Percentiles rank a stretch among this genome's conserved stretches.
These are phyloP conservation scores for Ataeniobius toweri DNA, from an alignment of 2,797 vertebrate genomes.

Conservation along the genomic window DNA sequence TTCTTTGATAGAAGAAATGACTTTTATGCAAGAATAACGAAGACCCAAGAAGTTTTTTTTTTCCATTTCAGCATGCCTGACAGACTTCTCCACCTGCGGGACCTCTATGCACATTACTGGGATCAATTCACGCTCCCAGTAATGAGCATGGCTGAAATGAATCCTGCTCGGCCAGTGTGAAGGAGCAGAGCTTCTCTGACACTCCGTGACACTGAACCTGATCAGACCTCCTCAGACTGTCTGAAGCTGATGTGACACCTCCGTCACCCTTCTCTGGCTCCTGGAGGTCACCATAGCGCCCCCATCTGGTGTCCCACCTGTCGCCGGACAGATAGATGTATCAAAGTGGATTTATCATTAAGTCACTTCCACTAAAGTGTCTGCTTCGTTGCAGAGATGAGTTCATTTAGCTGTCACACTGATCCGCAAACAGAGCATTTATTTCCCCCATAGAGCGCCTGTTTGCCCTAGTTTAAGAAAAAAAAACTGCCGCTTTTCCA, in stretches of 20 bases:
- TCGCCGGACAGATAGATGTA: conserved; percentile 1
- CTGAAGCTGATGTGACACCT: conserved; percentile 21
- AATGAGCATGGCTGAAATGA: background rate
- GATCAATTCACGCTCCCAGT: background rate
- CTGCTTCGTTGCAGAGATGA: conserved; percentile 19
- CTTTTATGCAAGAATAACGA: background rate
- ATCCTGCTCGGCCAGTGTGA: background rate
- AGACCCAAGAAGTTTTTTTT: background rate
- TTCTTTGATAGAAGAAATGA: too few relatives aligned
- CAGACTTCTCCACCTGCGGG: conserved; percentile 1
- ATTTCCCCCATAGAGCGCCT: background rate
- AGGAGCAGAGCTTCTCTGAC: background rate
- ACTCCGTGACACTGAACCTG: background rate
- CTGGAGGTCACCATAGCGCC: conserved; percentile 33
- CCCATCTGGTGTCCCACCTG: conserved; percentile 18
- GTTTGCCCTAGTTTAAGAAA: conserved; percentile 10
- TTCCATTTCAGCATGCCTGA: background rate
- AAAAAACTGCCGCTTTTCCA: conserved; percentile 26
- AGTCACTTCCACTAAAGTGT: conserved; percentile 20
- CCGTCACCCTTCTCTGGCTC: background rate
- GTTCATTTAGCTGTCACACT: conserved; percentile 4
- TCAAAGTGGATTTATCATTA: conserved; percentile 27
- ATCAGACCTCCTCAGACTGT: conserved; percentile 9
- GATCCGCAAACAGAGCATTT: conserved; percentile 12
- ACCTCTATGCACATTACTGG: background rate